phyloP scores from a whole-genome alignment of 2,888 invertebrate species.

The Phrixothrix hirtus region DNA sequence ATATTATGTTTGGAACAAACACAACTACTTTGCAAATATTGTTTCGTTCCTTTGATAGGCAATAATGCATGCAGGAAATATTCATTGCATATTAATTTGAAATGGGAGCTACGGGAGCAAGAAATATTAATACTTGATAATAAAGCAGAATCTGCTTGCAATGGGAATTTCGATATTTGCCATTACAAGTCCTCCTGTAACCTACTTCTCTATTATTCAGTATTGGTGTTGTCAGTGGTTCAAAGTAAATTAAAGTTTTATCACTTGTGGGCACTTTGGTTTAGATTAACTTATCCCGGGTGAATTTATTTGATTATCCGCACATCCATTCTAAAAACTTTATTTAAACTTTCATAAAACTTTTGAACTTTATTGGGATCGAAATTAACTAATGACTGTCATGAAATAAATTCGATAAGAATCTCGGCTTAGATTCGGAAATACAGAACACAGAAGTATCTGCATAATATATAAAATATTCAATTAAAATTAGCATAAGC shows the following conservation, averaged over 20 bases:
- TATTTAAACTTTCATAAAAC: neutral
- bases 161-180: too few relatives aligned
- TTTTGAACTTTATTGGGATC: neutral
- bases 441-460: too few relatives aligned
- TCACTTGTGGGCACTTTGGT: neutral
- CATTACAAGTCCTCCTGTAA: neutral
- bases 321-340: neutral
- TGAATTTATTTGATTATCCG: neutral
- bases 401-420: too few relatives aligned
- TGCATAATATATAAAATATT: too few relatives aligned
- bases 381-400: too few relatives aligned
- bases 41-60: too few relatives aligned
- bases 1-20: neutral
- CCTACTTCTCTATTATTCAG: neutral
- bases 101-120: neutral
- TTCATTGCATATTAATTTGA: too few relatives aligned
- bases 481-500: too few relatives aligned
- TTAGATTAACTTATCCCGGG: neutral
- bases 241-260: neutral
- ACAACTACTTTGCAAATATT: neutral
- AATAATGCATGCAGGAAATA: too few relatives aligned
- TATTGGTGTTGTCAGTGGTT: neutral
- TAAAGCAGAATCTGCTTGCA: too few relatives aligned
- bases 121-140: neutral
- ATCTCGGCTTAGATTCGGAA: neutral